Conservation (phyloP, 1,140 invertebrate species). For the Drosophila nannoptera region DNA sequence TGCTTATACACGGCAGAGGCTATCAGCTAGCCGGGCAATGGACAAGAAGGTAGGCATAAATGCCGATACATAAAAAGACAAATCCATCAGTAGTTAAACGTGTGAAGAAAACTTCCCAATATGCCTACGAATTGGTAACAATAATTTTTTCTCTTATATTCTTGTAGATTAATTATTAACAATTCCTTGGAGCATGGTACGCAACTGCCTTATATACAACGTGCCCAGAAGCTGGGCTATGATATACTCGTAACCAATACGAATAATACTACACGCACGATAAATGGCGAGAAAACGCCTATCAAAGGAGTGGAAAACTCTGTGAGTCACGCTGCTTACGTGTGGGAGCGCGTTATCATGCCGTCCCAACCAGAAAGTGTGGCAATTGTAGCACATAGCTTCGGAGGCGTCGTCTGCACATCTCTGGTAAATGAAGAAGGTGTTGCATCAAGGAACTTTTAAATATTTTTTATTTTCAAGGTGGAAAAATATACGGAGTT, state of each 20-base stretch:
- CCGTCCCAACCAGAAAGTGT: slow-evolving; percentile 82
- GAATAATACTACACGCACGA: slow-evolving; percentile 83
- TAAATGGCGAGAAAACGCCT: slow-evolving; percentile 54
- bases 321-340: slow-evolving; percentile 83
- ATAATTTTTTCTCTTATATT: not conserved
- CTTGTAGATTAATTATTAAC: slow-evolving; percentile 87
- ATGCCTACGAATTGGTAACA: too few species aligned
- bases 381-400: slow-evolving; percentile 88
- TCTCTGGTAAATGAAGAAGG: slow-evolving; percentile 80
- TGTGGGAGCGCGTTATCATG: slow-evolving; percentile 85
- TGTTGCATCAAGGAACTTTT: too few species aligned
- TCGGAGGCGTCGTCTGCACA: slow-evolving; percentile 84
- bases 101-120: not conserved
- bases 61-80: too few species aligned
- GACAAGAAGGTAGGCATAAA: slow-evolving; percentile 84
- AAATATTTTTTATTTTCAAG: slow-evolving; percentile 64
- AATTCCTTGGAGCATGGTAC: slow-evolving; percentile 86
- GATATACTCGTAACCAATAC: slow-evolving; percentile 87
- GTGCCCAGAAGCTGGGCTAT: slow-evolving; percentile 83
- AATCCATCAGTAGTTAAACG: too few species aligned
- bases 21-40: slow-evolving; percentile 90
- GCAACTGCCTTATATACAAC: slow-evolving; percentile 87
- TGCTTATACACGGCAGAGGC: slow-evolving; percentile 89
- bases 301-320: slow-evolving; percentile 81
- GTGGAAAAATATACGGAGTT: slow-evolving; percentile 74